These are phyloP conservation scores for Anseranas semipalmata DNA, from an alignment of 2,113 vertebrate species.

Conservation along the genomic window DNA sequence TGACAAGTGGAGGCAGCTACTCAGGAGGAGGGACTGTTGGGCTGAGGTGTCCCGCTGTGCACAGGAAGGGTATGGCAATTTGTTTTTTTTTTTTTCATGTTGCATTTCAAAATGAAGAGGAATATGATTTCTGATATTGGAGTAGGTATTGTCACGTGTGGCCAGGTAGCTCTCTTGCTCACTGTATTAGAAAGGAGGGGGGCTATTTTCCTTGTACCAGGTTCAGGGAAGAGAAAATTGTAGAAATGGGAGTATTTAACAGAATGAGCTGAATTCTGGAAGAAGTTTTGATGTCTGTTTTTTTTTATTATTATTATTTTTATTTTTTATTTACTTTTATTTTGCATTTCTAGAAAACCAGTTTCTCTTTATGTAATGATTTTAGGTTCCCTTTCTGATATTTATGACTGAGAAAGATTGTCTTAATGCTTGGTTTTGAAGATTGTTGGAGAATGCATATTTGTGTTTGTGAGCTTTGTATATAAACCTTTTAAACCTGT, in stretches of 20 bases:
- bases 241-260: not conserved
- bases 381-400: not conserved
- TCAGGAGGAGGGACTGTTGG: not conserved
- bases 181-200: not conserved
- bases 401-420: not conserved
- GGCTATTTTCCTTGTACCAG: not conserved
- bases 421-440: not conserved
- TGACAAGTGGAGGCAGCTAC: not conserved
- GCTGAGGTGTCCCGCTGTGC: not conserved
- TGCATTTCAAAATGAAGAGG: not conserved
- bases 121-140: not conserved
- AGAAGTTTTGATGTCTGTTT: not conserved
- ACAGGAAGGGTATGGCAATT: no score
- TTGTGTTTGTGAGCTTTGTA: not conserved
- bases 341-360: not conserved
- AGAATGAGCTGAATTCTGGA: not conserved
- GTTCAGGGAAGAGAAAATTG: not conserved
- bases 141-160: not conserved
- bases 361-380: not conserved
- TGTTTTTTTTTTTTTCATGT: not conserved
- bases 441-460: not conserved
- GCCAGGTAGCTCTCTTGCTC: not conserved
- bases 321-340: not conserved
- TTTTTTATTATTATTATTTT: not conserved
- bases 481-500: not conserved